Percentiles rank a stretch among this genome's conserved stretches.
Conservation (phyloP, 2,113 vertebrate species). For the Coptodon rendalli region DNA sequence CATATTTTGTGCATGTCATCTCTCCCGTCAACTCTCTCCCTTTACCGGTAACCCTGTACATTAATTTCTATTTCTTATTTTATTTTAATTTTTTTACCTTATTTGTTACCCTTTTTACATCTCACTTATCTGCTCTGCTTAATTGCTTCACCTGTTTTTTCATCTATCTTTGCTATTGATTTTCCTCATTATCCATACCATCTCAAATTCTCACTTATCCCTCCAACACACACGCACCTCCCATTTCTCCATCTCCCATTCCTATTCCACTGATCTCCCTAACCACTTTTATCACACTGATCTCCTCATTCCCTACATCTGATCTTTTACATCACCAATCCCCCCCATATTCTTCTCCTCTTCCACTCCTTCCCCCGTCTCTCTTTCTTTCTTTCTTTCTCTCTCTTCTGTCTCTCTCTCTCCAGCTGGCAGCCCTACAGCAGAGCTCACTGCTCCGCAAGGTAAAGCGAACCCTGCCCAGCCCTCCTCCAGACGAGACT, state of each 20-base stretch:
- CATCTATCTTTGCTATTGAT: background rate
- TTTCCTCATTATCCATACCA: background rate
- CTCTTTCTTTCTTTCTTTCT: conserved; percentile 24
- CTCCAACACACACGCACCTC: background rate
- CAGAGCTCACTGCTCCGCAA: conserved; percentile 90
- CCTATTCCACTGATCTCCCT: background rate
- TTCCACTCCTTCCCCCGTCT: conserved; percentile 11
- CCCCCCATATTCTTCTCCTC: conserved; percentile 3
- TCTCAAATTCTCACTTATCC: background rate
- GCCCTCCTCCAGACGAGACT: conserved; percentile 92
- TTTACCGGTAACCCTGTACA: background rate
- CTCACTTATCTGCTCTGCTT: background rate
- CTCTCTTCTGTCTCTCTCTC: conserved; percentile 11
- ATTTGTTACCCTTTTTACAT: background rate
- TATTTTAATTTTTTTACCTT: background rate
- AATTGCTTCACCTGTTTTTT: background rate
- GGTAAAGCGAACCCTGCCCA: conserved; percentile 96
- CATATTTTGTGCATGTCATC: background rate
- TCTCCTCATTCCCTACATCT: background rate
- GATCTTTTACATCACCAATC: background rate
- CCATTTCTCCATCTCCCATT: background rate
- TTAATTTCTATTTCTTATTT: background rate
- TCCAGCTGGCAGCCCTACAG: conserved; percentile 87
- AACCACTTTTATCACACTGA: background rate
- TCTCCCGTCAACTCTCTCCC: background rate